Conservation (phyloP, 2,113 vertebrate species). For the Chaetops frenatus region DNA sequence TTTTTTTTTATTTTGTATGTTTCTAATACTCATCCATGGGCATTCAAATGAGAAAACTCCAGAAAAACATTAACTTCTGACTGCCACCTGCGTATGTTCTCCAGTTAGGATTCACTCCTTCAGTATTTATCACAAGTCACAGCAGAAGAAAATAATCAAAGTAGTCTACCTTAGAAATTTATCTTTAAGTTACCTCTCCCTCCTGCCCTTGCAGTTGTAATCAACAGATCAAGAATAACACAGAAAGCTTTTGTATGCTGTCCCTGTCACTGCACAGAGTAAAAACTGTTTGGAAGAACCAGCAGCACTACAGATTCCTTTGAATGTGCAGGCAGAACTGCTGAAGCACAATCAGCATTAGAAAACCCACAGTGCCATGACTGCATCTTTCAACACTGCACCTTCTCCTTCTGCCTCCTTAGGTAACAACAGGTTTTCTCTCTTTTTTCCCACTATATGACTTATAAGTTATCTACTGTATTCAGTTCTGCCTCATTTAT, state of each 20-base stretch:
- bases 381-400: background rate
- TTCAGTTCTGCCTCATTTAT: background rate
- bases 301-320: background rate
- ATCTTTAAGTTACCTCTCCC: background rate
- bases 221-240: background rate
- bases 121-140: background rate
- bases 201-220: background rate
- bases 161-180: background rate
- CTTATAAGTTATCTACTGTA: background rate
- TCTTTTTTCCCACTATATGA: background rate
- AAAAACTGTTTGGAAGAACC: background rate
- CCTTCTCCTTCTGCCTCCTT: background rate
- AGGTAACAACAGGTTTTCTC: background rate
- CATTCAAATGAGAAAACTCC: background rate
- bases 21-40: background rate
- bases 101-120: background rate
- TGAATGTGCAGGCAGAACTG: background rate
- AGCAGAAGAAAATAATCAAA: background rate
- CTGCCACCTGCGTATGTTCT: background rate
- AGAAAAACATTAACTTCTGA: background rate
- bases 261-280: background rate
- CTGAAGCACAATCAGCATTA: fast-evolving
- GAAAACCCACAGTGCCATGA: background rate
- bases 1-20: background rate
- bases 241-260: background rate